Evolutionary conservation across 2,113 vertebrate genomes (phyloP).

Genomic region (Microcebus lehilahytsara): DNA sequence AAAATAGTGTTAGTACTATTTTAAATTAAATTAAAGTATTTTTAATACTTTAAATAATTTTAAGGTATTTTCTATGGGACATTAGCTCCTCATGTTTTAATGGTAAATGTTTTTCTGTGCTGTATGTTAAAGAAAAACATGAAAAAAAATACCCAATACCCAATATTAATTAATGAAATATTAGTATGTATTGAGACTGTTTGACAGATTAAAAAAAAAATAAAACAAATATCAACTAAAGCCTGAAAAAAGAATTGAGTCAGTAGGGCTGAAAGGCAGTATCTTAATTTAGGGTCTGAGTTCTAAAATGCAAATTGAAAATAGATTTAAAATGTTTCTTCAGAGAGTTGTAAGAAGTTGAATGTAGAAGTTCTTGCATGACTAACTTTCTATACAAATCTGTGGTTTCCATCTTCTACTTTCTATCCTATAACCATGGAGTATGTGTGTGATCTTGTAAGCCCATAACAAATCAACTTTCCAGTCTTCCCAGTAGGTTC

Average conservation of each 20-base stretch:
- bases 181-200: neutral
- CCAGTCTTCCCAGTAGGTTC: neutral
- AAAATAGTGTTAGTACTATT: neutral
- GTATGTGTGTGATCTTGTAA: neutral
- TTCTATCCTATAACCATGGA: neutral
- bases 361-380: neutral
- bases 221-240: neutral
- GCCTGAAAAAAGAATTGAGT: neutral
- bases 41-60: neutral
- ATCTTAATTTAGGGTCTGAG: neutral
- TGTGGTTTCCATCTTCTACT: neutral
- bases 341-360: neutral
- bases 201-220: conserved; percentile 35
- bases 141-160: neutral
- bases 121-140: conserved; percentile 2
- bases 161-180: neutral
- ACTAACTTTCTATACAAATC: neutral
- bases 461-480: neutral
- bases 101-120: conserved; percentile 29
- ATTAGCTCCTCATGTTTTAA: neutral
- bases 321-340: conserved; percentile 30
- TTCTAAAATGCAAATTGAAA: conserved; percentile 42
- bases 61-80: neutral
- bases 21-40: too few species aligned
- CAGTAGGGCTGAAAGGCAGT: neutral